Evolutionary conservation across 2,797 vertebrate species (phyloP), one percentile per base, ranked within the genome.

Genomic region (Phyllotis vaccarum): DNA sequence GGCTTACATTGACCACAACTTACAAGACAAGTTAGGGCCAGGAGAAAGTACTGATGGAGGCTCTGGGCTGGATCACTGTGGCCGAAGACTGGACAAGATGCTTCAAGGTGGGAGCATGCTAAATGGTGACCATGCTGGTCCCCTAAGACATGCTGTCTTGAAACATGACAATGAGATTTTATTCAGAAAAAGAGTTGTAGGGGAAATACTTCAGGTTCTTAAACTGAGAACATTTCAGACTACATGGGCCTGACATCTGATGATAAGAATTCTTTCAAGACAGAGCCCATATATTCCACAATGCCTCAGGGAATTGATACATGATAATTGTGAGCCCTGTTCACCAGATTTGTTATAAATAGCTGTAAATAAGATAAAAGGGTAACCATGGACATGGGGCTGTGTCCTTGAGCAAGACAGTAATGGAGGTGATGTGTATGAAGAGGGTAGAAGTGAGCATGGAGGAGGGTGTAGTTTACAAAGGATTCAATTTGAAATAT

Each of bases 1-100:
- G 11, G 54, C 62, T 56, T 37, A 62, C 2, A 22, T 2, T 8
- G 62, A 31, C 70, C 14, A 37, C 3, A 40, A 64, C n/a, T n/a
- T n/a, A n/a, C 10, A 70, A n/a, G 2, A 22, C 3, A 16, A 68
- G 52, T 4, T 1, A 17, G 6, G 13, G 8, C 19, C 34, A 43
- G 3, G 43, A 54, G 5, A 68, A 14, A 56, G 37, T 2, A 11
- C n/a, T 1, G 0, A 9, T 0, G 2, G 40, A 14, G 40, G 5
- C 16, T 37, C 8, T 17, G 70, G 52, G 54, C 1, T 8, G 17
- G 58, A 43, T 21, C 9, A 0, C 0, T 5, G 17, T 19, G 3
- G n/a, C 34, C 37, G 17, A 74, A 19, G 37, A 46, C 11, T 3
- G 75, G 43, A 64, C 21, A 68, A 62, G 52, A 72, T 11, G 82